Base-by-base conservation (phyloP, 2,888 invertebrate species). In the Slavum lentiscoides region DNA sequence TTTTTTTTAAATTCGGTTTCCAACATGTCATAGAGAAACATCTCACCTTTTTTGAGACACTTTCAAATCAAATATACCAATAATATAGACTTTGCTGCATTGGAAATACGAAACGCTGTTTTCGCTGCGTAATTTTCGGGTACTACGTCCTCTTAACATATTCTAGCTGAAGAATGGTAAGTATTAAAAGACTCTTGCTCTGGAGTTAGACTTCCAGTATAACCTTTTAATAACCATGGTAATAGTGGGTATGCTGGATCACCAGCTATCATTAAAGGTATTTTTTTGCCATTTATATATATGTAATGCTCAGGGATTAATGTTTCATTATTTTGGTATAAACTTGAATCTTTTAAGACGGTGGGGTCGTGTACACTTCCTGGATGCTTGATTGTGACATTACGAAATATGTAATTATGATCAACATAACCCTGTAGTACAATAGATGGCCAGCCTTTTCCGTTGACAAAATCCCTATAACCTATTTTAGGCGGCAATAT, bases 221-320 rank as follows among this genome's bases (percentile, higher is more conserved):
- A 81, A 30, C 83, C 82, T 81, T 84, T 84, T 49, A 84, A 58
- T 19, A 84, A 82, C 84, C 84, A 83, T 21, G 83, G 82, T 13
- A 84, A 62, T 30, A 84, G 73, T 19, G 84, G 83, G 72, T 84
- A 83, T 53, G 83, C 83, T 59, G 84, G 83, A 76, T 84, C 84
- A 21, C 83, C 83, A 21, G 82, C 30, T 53, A 84, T 75, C 70
- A 84, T 75, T 30, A 82, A 73, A 58, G 83, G 83, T 23, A 84
- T 72, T 53, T 83, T 76, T 30, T 72, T 74, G 23, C 82, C 82
- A 80, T 82, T 62, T n/a, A 83, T 81, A 23, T 19, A 17, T 62
- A 43, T 76, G 13, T 73, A 69, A 49, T 61, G 68, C 69, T 83
- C 59, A 55, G 73, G 49, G 8, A 82, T 66, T 43, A 73, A 64